Percentiles rank a stretch among this genome's conserved stretches.
Conservation (phyloP, 2,797 vertebrate species). For the Lagodon rhomboides region DNA sequence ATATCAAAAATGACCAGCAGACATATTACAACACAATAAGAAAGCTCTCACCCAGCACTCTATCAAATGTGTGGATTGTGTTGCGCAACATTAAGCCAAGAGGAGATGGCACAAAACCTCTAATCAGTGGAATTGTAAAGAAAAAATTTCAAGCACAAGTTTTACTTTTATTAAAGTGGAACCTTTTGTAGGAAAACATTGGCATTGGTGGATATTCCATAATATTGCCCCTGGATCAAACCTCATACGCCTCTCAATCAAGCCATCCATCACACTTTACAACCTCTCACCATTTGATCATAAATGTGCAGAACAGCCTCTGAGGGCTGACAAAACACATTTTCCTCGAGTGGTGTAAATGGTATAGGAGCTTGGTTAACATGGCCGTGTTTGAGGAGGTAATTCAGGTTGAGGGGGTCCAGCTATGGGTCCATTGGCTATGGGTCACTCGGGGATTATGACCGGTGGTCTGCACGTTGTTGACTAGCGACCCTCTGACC, state of each 20-base stretch:
- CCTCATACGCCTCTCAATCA: slow-evolving; percentile 42
- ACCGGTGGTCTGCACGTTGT: slow-evolving; percentile 57
- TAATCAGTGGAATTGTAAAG: background rate
- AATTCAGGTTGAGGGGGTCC: slow-evolving; percentile 75
- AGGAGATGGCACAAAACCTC: slow-evolving; percentile 2
- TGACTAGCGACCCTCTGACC: slow-evolving; percentile 68
- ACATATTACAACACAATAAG: background rate
- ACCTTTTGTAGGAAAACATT: slow-evolving; percentile 29
- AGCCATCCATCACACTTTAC: slow-evolving; percentile 66
- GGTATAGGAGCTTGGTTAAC: slow-evolving; percentile 65
- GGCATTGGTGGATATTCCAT: slow-evolving; percentile 14
- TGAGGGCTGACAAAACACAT: slow-evolving; percentile 53
- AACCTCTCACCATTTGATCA: slow-evolving; percentile 61
- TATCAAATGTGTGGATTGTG: background rate
- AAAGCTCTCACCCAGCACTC: background rate
- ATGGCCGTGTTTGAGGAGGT: slow-evolving; percentile 79
- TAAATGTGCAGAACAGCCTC: slow-evolving; percentile 69
- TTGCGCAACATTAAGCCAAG: slow-evolving; percentile 4
- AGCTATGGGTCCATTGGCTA: slow-evolving; percentile 67
- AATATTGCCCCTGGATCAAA: slow-evolving; percentile 39
- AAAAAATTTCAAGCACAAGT: background rate
- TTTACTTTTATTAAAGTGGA: background rate
- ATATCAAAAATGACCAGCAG: background rate
- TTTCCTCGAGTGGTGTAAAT: slow-evolving; percentile 54
- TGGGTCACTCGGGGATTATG: slow-evolving; percentile 70